Conservation (phyloP, 2,888 invertebrate genomes). For the Ceramica pisi region DNA sequence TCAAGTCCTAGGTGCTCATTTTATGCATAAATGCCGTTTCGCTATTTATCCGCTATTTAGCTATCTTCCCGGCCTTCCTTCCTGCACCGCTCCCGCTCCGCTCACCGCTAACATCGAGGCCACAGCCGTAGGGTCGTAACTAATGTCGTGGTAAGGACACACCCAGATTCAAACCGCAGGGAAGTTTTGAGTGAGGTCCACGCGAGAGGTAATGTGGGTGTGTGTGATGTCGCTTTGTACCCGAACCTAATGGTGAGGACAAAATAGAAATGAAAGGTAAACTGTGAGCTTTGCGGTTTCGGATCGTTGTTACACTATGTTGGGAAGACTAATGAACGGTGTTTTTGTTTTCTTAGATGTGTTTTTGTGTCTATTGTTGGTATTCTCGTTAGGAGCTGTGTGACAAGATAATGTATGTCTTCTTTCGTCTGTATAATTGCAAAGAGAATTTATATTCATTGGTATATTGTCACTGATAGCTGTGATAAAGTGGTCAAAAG, state of each 20-base stretch:
- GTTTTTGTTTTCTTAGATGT: constrained; percentile 12
- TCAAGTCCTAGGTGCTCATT: too few relatives aligned
- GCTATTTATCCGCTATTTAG: too few relatives aligned
- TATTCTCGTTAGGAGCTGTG: not conserved
- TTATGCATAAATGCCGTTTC: too few relatives aligned
- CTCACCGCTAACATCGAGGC: not conserved
- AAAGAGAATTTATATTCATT: too few relatives aligned
- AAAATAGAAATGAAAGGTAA: constrained; percentile 36
- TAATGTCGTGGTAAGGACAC: constrained; percentile 29
- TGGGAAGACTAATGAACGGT: constrained; percentile 20
- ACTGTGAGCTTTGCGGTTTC: constrained; percentile 33
- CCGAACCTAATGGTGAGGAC: constrained; percentile 11
- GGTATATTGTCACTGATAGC: too few relatives aligned
- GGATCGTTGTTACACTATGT: constrained; percentile 1
- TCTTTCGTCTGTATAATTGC: not conserved
- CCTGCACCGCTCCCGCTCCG: not conserved
- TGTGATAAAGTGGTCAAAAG: too few relatives aligned
- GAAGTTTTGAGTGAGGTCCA: constrained; percentile 45
- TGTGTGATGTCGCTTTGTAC: constrained; percentile 32
- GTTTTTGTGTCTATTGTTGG: constrained; percentile 2
- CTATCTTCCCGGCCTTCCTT: too few relatives aligned
- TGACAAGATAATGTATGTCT: not conserved
- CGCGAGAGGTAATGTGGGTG: constrained; percentile 14
- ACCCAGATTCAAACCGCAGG: constrained; percentile 34
- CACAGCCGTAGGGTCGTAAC: constrained; percentile 15